These are phyloP conservation scores for Lycia hirtaria DNA, from an alignment of 2,888 invertebrate species.

Conservation along the genomic window DNA sequence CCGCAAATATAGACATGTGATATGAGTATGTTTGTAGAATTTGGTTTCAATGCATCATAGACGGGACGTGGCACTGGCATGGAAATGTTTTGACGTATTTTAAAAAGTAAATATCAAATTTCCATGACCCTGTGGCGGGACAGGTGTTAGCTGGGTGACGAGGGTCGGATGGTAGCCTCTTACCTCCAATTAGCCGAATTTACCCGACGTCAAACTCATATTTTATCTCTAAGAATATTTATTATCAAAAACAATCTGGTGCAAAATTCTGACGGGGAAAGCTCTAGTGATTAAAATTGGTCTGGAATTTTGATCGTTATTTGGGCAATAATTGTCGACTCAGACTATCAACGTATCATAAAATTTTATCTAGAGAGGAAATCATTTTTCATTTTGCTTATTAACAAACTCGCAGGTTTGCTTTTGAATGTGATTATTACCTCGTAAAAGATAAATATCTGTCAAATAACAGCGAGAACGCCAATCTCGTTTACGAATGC, in stretches of 20 bases:
- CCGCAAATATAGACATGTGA: neutral
- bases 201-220: conserved; percentile 38
- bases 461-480: conserved; percentile 11
- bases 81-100: conserved; percentile 62
- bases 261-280: conserved; percentile 22
- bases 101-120: conserved; percentile 55
- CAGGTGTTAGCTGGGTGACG: conserved; percentile 66
- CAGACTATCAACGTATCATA: neutral
- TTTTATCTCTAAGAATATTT: conserved; percentile 37
- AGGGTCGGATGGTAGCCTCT: conserved; percentile 58
- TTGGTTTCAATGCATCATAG: conserved; percentile 27
- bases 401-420: neutral
- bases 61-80: conserved; percentile 40
- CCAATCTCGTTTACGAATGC: conserved; percentile 22
- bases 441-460: conserved; percentile 13
- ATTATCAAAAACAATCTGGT: conserved; percentile 29
- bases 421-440: neutral
- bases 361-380: conserved; percentile 1
- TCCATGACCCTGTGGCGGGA: conserved; percentile 44
- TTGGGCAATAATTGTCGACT: conserved; percentile 25
- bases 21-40: conserved; percentile 2
- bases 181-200: conserved; percentile 56
- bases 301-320: conserved; percentile 28
- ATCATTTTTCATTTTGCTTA: neutral
- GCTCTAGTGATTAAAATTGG: conserved; percentile 27